Base-by-base conservation (phyloP, 2,888 invertebrate species). In the Papilio elwesi region DNA sequence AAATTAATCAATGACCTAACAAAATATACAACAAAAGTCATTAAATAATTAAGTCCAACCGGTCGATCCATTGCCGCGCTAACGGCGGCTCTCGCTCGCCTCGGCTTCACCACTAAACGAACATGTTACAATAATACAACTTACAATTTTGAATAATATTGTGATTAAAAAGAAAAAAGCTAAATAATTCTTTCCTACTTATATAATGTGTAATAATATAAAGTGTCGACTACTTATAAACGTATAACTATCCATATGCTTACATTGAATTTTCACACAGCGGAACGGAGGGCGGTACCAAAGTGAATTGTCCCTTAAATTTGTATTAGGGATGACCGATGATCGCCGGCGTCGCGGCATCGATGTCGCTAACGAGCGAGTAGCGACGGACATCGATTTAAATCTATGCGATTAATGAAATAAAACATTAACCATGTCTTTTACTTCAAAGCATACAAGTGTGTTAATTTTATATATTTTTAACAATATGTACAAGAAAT, bases 11-110 rank as follows among this genome's bases (percentile, higher is more conserved):
- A 93, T 93, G 93, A 93, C 93, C 93, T 92, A 93, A 93, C 93
- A 93, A 93, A 93, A 93, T 93, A 93, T 93, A 93, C 93, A 93
- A 93, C 93, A 93, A 93, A 93, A 93, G 93, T 93, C 93, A 93
- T 93, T 89, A 91, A 92, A 92, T 92, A 93, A 93, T 93, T 89
- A 86, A 90, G 93, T 92, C 91, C 89, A 89, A 89, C 90, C 87
- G 87, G 87, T 88, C 83, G 84, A 87, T 89, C 88, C 89, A 88
- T 90, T 83, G 85, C 83, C 86, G 86, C 87, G 88, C 86, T 26
- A 26, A 26, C 87, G 85, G 7, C 82, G 84, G 83, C 83, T 84
- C 85, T 82, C 83, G 85, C 74, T 73, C 82, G 87, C 83, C 84
- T 86, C 85, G 85, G 88, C 87, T 87, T 87, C 89, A 89, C 87